Evolutionary conservation across 2,797 vertebrate genomes (phyloP), one percentile per base, ranked within the genome.

Genomic region (Diglossa cyanea): DNA sequence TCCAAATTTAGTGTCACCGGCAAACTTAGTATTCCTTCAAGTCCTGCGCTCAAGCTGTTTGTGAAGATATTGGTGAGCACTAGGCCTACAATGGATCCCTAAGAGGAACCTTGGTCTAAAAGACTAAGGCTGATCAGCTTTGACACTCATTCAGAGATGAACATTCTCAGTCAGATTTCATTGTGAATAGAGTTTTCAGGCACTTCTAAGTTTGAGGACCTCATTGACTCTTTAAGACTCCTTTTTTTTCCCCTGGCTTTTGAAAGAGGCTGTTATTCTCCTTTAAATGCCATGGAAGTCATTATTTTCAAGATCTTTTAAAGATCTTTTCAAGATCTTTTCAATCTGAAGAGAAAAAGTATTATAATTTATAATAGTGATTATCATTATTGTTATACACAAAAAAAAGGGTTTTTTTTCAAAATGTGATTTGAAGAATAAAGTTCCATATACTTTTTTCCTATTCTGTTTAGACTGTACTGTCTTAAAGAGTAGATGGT

Each of bases 1-100:
- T 60, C 39, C 19, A 6, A 68, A 0, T 45, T 76, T 51, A 21
- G 24, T 23, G 39, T 23, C 1, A 0, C 30, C 0, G 0, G 20
- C 40, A 44, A 51, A 63, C 11, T 33, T 16, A 21, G 11, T 63
- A 33, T 76, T 45, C n/a, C 37, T 82, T 39, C 7, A 7, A 70
- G 10, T 39, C 17, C 30, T 33, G n/a, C 0, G 0, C n/a, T 48
- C n/a, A 18, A 44, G n/a, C 13, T 33, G 17, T 70, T 89, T 70
- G 26, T 70, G 57, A 51, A 70, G 37, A 45, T 11, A 15, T 4
- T 39, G n/a, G 39, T 0, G 10, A 70, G 23, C 31, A 24, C 31
- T 28, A 31, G 18, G 23, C 40, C 23, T 61, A 54, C 60, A 40
- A 74, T 33, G 25, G 47, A 53, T 21, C 18, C 15, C 12, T 54